A percentile compares a stretch with the other conserved stretches of the same genome.
Evolutionary conservation across 2,797 vertebrate genomes (phyloP).

Genomic region (Mormyrops boulengeri): DNA sequence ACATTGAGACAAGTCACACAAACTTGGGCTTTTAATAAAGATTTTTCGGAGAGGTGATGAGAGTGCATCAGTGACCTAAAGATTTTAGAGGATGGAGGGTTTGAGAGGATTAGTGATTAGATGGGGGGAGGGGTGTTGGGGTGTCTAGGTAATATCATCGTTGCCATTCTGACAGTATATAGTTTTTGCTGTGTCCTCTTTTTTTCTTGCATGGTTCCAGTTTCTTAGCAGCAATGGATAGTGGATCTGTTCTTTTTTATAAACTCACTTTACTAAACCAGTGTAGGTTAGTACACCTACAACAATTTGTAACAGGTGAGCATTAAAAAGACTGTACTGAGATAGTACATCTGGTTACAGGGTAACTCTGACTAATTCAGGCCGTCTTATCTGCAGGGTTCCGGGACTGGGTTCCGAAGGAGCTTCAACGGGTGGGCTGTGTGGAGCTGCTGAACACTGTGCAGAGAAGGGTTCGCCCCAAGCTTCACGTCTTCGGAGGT

Average conservation of each 20-base stretch:
- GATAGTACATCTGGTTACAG: background rate
- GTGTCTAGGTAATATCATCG: background rate
- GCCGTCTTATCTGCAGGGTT: conserved; percentile 67
- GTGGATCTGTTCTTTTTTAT: background rate
- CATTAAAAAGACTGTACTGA: background rate
- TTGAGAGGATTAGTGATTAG: background rate
- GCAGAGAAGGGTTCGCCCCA: conserved; percentile 88
- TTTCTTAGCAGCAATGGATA: background rate
- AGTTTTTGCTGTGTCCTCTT: background rate
- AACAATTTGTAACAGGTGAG: background rate
- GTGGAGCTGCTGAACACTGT: conserved; percentile 96
- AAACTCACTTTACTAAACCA: background rate
- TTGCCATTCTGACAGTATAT: background rate
- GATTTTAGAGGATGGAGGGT: background rate
- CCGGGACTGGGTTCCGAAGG: conserved; percentile 96
- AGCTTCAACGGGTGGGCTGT: conserved; percentile 90
- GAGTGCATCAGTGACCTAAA: background rate
- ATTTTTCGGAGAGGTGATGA: background rate
- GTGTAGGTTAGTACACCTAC: background rate
- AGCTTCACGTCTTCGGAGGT: conserved; percentile 89
- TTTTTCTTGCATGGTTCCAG: background rate
- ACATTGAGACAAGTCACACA: background rate
- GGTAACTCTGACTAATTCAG: background rate
- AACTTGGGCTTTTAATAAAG: background rate
- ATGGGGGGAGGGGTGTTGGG: background rate